Percentiles rank a stretch among this genome's conserved stretches.
Conservation (phyloP, 2,113 vertebrate species). For the Austrofundulus limnaeus region DNA sequence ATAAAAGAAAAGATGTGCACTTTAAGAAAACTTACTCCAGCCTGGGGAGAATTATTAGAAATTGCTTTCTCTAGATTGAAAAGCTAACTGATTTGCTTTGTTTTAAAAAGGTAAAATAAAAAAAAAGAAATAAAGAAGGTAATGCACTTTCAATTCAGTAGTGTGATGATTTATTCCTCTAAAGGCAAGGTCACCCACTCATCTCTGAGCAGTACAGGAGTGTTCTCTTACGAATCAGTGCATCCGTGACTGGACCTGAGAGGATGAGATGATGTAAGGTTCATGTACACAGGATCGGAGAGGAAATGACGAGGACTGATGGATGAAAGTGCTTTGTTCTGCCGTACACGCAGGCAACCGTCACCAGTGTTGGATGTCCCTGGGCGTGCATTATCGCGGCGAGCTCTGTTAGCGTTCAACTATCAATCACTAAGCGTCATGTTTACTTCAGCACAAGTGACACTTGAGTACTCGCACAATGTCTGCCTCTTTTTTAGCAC, state of each 20-base stretch:
- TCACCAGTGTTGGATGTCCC: constrained; percentile 44
- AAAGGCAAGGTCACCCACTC: constrained; percentile 49
- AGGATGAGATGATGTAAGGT: constrained; percentile 48
- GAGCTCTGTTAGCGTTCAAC: constrained; percentile 41
- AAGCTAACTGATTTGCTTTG: constrained; percentile 7
- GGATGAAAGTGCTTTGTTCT: constrained; percentile 60
- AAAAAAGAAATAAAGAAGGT: background rate
- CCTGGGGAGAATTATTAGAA: constrained; percentile 1
- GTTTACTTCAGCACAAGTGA: constrained; percentile 36
- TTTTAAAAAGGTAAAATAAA: constrained; percentile 19
- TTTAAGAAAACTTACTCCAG: constrained; percentile 6
- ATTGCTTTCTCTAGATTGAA: constrained; percentile 5
- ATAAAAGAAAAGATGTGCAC: constrained; percentile 4
- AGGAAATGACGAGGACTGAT: constrained; percentile 51
- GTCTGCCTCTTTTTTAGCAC: constrained; percentile 37
- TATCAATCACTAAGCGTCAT: constrained; percentile 60
- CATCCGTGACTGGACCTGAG: constrained; percentile 32
- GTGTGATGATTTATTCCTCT: constrained; percentile 31
- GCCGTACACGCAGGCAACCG: constrained; percentile 21
- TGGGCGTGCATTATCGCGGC: constrained; percentile 43
- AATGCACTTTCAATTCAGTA: constrained; percentile 17
- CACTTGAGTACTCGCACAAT: constrained; percentile 44
- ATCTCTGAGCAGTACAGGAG: constrained; percentile 27
- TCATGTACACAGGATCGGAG: constrained; percentile 47
- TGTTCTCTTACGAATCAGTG: constrained; percentile 41